phyloP scores from a whole-genome alignment of 2,113 vertebrate genomes.

The Heterotilapia buettikoferi region DNA sequence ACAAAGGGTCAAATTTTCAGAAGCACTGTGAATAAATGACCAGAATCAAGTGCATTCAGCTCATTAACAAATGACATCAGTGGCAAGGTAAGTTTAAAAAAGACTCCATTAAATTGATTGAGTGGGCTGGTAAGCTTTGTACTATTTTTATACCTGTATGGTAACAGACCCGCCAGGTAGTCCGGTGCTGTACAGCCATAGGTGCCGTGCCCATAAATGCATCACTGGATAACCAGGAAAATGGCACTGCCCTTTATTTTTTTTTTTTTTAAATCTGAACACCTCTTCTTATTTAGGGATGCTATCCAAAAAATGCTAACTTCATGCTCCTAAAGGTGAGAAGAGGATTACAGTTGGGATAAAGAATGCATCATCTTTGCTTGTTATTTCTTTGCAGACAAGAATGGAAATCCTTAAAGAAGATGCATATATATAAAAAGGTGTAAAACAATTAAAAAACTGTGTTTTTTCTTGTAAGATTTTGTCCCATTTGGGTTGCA shows the following conservation, averaged over 20 bases:
- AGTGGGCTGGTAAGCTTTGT: background rate
- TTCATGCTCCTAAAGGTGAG: background rate
- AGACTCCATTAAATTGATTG: background rate
- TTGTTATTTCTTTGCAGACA: background rate
- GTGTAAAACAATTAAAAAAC: background rate
- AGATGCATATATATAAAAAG: background rate
- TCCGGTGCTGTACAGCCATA: background rate
- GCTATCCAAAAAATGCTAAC: background rate
- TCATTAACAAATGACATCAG: background rate
- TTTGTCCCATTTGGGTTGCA: background rate
- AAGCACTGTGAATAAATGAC: background rate
- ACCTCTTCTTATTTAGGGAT: background rate
- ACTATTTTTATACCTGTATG: background rate
- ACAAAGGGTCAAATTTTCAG: background rate
- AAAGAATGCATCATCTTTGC: accelerated
- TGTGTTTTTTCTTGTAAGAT: background rate
- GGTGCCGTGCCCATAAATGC: accelerated
- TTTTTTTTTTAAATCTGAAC: background rate
- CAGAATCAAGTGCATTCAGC: background rate
- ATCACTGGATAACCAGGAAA: background rate
- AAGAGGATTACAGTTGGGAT: background rate
- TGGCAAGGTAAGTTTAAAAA: background rate
- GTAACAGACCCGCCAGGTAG: background rate
- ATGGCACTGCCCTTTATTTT: background rate
- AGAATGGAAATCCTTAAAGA: background rate